Evolutionary conservation across 2,797 vertebrate genomes (phyloP), one percentile per base, ranked within the genome.

Genomic region (Pangasius sanitwongsei): DNA sequence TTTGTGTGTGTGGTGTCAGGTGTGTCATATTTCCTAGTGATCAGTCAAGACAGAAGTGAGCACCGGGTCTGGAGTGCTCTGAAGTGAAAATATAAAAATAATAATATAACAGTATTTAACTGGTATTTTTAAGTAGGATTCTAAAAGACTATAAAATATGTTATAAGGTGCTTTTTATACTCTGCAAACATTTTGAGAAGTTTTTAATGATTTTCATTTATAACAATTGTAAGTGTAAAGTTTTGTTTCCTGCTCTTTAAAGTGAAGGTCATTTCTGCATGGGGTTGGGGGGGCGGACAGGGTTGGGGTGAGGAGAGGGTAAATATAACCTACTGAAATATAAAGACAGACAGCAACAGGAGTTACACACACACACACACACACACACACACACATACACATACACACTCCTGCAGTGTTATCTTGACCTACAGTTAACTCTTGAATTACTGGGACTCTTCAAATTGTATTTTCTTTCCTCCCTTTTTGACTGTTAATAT

Each of bases 261-360:
- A 63, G 5, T 88, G 89, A 89, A 92, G 93, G 92, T 94, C 92
- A 93, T 91, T 91, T 89, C 84, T 88, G 89, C 88, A 87, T 87
- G 91, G 83, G 78, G 41, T 44, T 44, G 82, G 81, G 41, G 41
- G 3, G 41, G 34, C 34, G 34, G 34, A 37, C 34, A 37, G 34
- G 34, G 41, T 44, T 44, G 44, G 8, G 7, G 44, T 44, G 44
- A 59, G 69, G 44, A 80, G 57, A 48, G 87, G 67, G 89, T 69
- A 96, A 95, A 96, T 95, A 95, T 94, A 96, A 93, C 92, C 87
- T 48, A 65, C 86, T 93, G 89, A 92, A 93, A 90, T 92, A 93
- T 88, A 83, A 70, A 94, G 93, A 95, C 90, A 87, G 94, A 95
- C 94, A 95, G 95, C 94, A 74, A 95, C 95, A 96, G 94, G 93